These are phyloP conservation scores for Ispidina picta DNA, from an alignment of 2,797 vertebrate genomes.

Conservation along the genomic window DNA sequence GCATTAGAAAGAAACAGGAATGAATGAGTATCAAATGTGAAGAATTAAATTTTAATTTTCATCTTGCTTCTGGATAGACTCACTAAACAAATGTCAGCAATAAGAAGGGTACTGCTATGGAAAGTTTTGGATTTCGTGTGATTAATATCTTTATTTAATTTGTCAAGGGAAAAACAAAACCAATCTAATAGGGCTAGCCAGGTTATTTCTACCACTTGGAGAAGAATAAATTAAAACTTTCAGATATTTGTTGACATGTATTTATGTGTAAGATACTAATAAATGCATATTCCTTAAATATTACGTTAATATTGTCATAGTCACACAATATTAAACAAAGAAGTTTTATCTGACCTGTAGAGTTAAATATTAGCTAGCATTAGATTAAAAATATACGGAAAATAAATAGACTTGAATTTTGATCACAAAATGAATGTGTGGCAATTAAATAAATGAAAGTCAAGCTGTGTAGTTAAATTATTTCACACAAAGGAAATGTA, in stretches of 20 bases:
- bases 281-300: background rate
- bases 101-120: background rate
- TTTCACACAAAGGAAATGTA: background rate
- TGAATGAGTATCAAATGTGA: background rate
- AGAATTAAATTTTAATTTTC: background rate
- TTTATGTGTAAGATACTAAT: background rate
- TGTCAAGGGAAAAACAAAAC: background rate
- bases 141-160: background rate
- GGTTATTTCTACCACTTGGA: background rate
- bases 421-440: background rate
- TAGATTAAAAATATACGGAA: background rate
- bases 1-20: background rate
- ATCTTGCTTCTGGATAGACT: background rate
- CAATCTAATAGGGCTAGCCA: background rate
- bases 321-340: background rate
- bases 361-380: background rate
- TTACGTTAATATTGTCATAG: background rate
- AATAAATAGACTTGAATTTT: background rate
- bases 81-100: slow-evolving; percentile 1
- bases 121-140: background rate
- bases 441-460: background rate
- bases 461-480: background rate
- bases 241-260: background rate
- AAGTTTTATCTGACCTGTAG: background rate
- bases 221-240: background rate